Evolutionary conservation across 2,797 vertebrate species (phyloP).

Genomic region (Kryptopterus vitreolus): DNA sequence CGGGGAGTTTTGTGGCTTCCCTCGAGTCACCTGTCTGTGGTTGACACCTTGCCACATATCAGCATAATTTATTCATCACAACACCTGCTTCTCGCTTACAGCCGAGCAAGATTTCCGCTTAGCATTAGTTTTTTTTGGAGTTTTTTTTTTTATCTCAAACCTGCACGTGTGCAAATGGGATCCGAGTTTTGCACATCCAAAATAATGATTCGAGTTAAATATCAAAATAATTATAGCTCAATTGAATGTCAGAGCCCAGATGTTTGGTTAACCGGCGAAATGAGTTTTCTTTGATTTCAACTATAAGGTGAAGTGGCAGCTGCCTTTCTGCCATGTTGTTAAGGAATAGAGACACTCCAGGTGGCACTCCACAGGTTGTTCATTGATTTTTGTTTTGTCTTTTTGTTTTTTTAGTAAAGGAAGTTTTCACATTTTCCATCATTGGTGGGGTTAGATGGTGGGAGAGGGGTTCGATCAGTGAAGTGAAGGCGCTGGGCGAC

Average conservation of each 20-base stretch:
- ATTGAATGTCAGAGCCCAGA: not conserved
- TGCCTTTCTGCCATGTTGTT: not conserved
- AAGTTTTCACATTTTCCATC: no score
- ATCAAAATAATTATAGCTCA: not conserved
- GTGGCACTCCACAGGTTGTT: not conserved
- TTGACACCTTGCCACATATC: conserved; percentile 1
- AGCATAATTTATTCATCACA: conserved; percentile 12
- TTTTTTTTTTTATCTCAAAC: not conserved
- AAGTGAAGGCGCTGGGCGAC: no score
- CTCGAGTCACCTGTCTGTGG: not conserved
- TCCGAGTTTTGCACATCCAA: not conserved
- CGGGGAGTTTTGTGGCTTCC: not conserved
- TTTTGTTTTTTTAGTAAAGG: no score
- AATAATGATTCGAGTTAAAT: not conserved
- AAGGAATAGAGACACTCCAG: not conserved
- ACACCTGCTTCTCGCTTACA: not conserved
- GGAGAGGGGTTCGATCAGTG: no score
- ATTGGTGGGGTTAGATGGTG: no score
- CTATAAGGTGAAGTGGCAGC: not conserved
- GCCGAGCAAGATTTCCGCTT: not conserved
- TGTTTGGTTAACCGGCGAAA: not conserved
- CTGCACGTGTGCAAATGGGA: not conserved
- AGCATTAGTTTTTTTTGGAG: no score
- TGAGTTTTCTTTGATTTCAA: not conserved
- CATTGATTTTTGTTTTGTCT: not conserved